Percentiles rank a stretch among this genome's conserved stretches.
Evolutionary conservation across 2,797 vertebrate species (phyloP).

Genomic region (Siniperca scherzeri): DNA sequence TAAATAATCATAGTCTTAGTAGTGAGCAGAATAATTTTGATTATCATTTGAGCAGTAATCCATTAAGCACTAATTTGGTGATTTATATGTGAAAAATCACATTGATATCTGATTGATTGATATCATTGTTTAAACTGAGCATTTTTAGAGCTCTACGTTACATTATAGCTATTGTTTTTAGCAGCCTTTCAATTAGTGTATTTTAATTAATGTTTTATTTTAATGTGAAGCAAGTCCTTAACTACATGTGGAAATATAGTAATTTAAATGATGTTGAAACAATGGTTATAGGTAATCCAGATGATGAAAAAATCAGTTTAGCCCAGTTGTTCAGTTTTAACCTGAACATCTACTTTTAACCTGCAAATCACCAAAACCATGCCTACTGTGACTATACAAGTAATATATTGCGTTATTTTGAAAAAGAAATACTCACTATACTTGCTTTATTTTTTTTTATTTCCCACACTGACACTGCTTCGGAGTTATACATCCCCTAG

Average conservation of each 20-base stretch:
- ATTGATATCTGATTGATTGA: too few species aligned
- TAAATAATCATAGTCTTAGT: neutral
- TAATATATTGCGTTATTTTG: neutral
- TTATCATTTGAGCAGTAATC: neutral
- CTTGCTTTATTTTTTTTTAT: neutral
- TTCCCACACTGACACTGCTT: neutral
- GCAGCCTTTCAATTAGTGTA: neutral
- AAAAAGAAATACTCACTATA: neutral
- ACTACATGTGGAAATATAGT: too few species aligned
- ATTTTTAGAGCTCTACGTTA: neutral
- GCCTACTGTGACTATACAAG: neutral
- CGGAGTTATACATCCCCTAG: neutral
- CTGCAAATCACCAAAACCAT: neutral
- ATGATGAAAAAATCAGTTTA: neutral
- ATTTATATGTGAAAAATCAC: conserved; percentile 5
- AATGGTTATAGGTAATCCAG: neutral
- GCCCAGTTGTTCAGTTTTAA: too few species aligned
- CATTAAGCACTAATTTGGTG: neutral
- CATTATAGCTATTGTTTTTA: neutral
- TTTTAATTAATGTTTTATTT: neutral
- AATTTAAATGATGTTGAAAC: neutral
- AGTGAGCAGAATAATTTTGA: neutral
- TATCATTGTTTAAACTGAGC: neutral
- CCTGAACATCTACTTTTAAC: neutral
- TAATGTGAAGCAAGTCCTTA: neutral